phyloP scores from a whole-genome alignment of 2,113 vertebrate species.

The Telmatochromis brichardi region DNA sequence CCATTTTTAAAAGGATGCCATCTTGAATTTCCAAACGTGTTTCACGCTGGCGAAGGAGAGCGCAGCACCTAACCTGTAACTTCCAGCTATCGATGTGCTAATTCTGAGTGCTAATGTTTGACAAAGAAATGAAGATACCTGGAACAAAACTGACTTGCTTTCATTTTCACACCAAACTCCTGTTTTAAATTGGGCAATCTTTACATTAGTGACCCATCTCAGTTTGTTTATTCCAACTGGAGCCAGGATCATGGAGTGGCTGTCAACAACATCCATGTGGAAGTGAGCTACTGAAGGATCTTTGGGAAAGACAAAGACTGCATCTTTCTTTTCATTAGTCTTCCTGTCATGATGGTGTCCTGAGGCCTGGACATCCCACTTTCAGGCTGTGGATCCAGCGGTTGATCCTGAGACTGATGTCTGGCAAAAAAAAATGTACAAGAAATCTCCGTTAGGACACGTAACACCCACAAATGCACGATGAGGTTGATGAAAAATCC shows the following conservation, averaged over 20 bases:
- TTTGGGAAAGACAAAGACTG: neutral
- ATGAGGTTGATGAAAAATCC: neutral
- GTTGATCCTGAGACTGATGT: neutral
- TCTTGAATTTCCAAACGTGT: neutral
- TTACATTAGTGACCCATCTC: neutral
- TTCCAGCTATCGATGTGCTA: neutral
- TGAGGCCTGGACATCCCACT: neutral
- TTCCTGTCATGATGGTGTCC: neutral
- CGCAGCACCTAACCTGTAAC: neutral
- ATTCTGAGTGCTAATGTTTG: neutral
- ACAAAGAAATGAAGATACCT: neutral
- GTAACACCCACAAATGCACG: neutral
- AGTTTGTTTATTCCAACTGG: neutral
- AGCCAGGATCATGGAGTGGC: neutral
- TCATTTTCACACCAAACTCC: neutral
- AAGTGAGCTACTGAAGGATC: neutral
- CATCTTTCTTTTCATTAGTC: neutral
- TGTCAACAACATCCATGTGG: neutral
- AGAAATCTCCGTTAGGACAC: neutral
- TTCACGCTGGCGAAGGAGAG: neutral
- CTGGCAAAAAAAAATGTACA: neutral
- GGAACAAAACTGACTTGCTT: neutral
- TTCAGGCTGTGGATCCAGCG: neutral
- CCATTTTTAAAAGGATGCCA: neutral
- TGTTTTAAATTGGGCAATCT: neutral